A percentile compares a stretch with the other conserved stretches of the same genome.
phyloP scores from a whole-genome alignment of 2,797 vertebrate genomes.

The Sparidentex hasta region DNA sequence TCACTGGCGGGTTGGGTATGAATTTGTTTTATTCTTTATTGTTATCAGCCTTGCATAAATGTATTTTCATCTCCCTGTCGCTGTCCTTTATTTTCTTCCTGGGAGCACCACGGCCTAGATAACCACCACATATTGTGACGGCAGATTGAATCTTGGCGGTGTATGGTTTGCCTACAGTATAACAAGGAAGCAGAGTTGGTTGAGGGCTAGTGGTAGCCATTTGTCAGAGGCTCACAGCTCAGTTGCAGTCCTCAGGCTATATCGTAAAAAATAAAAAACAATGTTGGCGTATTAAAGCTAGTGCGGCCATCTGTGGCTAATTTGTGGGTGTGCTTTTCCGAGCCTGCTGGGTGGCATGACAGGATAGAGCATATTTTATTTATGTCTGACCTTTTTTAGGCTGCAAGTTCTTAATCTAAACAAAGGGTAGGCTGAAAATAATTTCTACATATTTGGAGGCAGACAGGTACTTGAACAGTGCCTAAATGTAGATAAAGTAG shows the following conservation, averaged over 20 bases:
- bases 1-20: constrained; percentile 70
- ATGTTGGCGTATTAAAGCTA: constrained; percentile 60
- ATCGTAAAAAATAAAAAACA: constrained; percentile 52
- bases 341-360: constrained; percentile 42
- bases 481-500: constrained; percentile 63
- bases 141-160: constrained; percentile 79
- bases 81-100: constrained; percentile 41
- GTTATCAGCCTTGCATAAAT: constrained; percentile 77
- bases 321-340: constrained; percentile 48
- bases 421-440: constrained; percentile 63
- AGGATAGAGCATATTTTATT: constrained; percentile 74
- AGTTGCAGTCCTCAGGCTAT: constrained; percentile 38
- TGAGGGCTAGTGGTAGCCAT: constrained; percentile 12
- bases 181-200: constrained; percentile 41
- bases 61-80: constrained; percentile 68
- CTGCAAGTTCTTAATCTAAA: constrained; percentile 49
- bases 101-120: constrained; percentile 73
- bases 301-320: constrained; percentile 63
- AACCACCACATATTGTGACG: constrained; percentile 74
- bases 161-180: constrained; percentile 53
- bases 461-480: constrained; percentile 53
- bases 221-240: constrained; percentile 47
- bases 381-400: constrained; percentile 78
- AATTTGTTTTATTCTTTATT: constrained; percentile 81
- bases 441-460: constrained; percentile 52